phyloP scores from a whole-genome alignment of 1,140 invertebrate species.

The Plutomurus gul region DNA sequence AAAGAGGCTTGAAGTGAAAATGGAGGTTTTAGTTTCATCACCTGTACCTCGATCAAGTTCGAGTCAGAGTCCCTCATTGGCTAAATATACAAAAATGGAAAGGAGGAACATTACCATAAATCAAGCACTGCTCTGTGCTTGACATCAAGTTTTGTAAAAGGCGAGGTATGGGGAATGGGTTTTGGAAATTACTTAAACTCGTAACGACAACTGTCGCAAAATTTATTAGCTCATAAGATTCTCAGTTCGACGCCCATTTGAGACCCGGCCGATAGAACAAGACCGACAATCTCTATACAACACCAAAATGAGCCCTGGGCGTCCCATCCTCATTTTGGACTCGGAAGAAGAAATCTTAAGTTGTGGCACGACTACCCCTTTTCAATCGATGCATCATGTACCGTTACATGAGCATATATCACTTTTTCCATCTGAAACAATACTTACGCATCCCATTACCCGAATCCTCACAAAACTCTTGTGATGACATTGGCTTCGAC shows the following conservation, averaged over 20 bases:
- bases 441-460: slow-evolving; percentile 42
- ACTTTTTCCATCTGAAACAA: slow-evolving; percentile 48
- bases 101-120: slow-evolving; percentile 55
- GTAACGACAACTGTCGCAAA: slow-evolving; percentile 55
- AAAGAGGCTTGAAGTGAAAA: slow-evolving; percentile 2
- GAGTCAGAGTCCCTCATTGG: slow-evolving; percentile 23
- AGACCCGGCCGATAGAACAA: slow-evolving; percentile 44
- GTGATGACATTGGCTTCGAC: slow-evolving; percentile 10
- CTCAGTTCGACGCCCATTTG: slow-evolving; percentile 54
- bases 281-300: slow-evolving; percentile 46
- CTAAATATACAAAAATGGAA: slow-evolving; percentile 54
- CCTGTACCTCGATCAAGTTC: slow-evolving; percentile 37
- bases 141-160: slow-evolving; percentile 53
- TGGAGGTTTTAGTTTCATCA: slow-evolving; percentile 32
- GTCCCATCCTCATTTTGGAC: slow-evolving; percentile 18
- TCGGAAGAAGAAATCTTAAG: slow-evolving; percentile 8
- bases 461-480: slow-evolving; percentile 37
- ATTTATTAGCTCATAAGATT: slow-evolving; percentile 56
- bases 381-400: slow-evolving; percentile 40
- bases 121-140: slow-evolving; percentile 52
- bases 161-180: slow-evolving; percentile 50
- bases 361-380: slow-evolving; percentile 2
- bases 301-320: slow-evolving; percentile 43
- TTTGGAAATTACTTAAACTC: slow-evolving; percentile 55
- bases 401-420: slow-evolving; percentile 34